Percentiles rank a stretch among this genome's conserved stretches.
These are phyloP conservation scores for Camponotus pennsylvanicus DNA, from an alignment of 1,140 invertebrate genomes.

Conservation along the genomic window DNA sequence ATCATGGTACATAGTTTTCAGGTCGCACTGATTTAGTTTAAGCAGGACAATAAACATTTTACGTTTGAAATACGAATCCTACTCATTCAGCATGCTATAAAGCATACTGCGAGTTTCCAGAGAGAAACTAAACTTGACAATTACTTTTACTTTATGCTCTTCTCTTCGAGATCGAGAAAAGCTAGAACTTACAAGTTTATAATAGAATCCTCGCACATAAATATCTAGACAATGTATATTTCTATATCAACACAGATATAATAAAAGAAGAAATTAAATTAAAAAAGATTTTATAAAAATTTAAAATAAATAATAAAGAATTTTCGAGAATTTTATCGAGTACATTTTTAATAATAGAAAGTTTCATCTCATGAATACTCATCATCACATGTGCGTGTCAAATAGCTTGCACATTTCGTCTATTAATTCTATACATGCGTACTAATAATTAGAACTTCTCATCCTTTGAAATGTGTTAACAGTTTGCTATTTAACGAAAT, in stretches of 20 bases:
- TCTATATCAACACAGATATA: background rate
- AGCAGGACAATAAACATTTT: background rate
- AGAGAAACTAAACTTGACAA: conserved; percentile 32
- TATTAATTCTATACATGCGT: background rate
- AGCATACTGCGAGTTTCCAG: background rate
- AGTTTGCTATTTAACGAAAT: background rate
- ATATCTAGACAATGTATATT: background rate
- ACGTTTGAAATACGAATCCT: conserved; percentile 19
- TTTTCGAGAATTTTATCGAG: background rate
- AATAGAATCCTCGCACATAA: conserved; percentile 24
- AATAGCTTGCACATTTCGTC: background rate
- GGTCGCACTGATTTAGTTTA: background rate
- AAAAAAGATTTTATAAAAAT: background rate
- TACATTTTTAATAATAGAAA: background rate
- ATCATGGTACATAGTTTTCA: background rate
- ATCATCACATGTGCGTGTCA: too few species aligned
- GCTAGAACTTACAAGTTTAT: background rate
- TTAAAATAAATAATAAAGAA: background rate
- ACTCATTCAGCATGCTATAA: conserved; percentile 25
- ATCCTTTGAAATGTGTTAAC: conserved; percentile 4
- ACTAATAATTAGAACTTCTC: background rate
- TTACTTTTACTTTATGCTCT: conserved; percentile 35
- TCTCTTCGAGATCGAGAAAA: background rate
- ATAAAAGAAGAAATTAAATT: background rate
- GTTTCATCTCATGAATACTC: too few species aligned